Evolutionary conservation across 2,888 invertebrate species (phyloP), one percentile per base, ranked within the genome.

Genomic region (Nematopogon swammerdamellus): DNA sequence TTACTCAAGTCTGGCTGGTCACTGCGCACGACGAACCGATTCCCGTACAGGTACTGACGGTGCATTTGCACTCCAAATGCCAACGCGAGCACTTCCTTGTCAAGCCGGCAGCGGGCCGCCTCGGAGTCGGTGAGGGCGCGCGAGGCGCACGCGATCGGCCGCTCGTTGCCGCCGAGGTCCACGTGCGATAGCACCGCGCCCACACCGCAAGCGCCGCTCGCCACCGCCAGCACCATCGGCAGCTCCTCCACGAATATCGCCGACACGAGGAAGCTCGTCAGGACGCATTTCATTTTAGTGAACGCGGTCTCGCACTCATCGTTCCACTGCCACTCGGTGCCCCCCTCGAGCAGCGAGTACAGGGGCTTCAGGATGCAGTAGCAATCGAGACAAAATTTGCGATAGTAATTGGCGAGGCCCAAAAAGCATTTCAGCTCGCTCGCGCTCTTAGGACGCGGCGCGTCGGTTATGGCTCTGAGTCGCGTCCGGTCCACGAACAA

Each of bases 191-290:
- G 47, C 36, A 57, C 56, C 3, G 56, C 57, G 20, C 57, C 59
- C 16, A 59, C 16, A n/a, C 58, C 58, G 47, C 53, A 55, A 19
- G 54, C 48, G 43, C 56, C 54, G 47, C 58, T 57, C 45, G 56
- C 57, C 3, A 58, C 58, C 3, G 58, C 49, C 46, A 59, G 43
- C 10, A 59, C 54, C 5, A 56, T 46, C 43, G 50, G 16, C 50
- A 45, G 45, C n/a, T 46, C 49, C 2, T 53, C 54, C 30, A 57
- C 54, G 42, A 56, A 59, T 46, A 58, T 56, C 2, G 54, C 53
- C 10, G 57, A 45, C 1, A 56, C 55, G 8, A 49, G 47, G 1
- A 47, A 47, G 20, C 54, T 51, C 5, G 43, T 46, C 46, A 57
- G 45, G 3, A 51, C 44, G 1, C 45, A 6, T 50, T 59, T 60